phyloP scores from a whole-genome alignment of 30 jellyfish, hydroid and myxozoan genomes.

The Sanderia malayensis region DNA sequence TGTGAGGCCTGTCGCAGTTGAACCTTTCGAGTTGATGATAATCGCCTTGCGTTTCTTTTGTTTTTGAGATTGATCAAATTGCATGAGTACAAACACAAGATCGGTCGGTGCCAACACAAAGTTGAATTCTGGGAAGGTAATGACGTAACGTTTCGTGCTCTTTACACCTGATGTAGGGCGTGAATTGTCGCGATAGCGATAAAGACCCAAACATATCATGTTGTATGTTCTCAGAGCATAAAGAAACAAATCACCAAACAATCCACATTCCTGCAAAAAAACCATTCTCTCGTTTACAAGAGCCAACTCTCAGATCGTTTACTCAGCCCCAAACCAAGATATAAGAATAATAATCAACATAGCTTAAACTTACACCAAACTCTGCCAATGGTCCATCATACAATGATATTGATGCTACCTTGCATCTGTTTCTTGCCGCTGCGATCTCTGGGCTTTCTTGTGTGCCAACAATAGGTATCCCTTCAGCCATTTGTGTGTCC shows the following conservation, averaged over 20 bases:
- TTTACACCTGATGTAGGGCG: constrained; percentile 61
- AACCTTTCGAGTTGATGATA: constrained; percentile 41
- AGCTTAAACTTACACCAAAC: constrained; percentile 91
- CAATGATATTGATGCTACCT: constrained; percentile 76
- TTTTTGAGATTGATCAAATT: constrained; percentile 63
- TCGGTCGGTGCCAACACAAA: constrained; percentile 93
- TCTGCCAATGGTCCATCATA: constrained; percentile 90
- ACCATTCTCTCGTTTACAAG: too few relatives aligned
- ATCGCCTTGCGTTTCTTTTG: constrained; percentile 61
- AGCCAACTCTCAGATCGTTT: too few relatives aligned
- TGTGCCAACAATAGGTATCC: constrained; percentile 74
- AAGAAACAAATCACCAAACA: constrained; percentile 86
- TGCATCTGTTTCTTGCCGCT: constrained; percentile 86
- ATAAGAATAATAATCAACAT: too few relatives aligned
- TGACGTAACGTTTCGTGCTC: constrained; percentile 91
- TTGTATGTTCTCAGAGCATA: constrained; percentile 90
- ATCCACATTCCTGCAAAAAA: constrained; percentile 78
- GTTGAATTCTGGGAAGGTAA: constrained; percentile 86
- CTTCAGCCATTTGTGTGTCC: constrained; percentile 91
- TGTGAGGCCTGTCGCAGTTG: constrained; percentile 61
- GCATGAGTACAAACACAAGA: constrained; percentile 90
- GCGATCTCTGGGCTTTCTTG: constrained; percentile 89
- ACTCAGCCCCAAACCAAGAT: too few relatives aligned
- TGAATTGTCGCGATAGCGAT: constrained; percentile 82
- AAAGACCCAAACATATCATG: constrained; percentile 92